phyloP scores from a whole-genome alignment of 2,113 vertebrate genomes.

The Zootoca vivipara region DNA sequence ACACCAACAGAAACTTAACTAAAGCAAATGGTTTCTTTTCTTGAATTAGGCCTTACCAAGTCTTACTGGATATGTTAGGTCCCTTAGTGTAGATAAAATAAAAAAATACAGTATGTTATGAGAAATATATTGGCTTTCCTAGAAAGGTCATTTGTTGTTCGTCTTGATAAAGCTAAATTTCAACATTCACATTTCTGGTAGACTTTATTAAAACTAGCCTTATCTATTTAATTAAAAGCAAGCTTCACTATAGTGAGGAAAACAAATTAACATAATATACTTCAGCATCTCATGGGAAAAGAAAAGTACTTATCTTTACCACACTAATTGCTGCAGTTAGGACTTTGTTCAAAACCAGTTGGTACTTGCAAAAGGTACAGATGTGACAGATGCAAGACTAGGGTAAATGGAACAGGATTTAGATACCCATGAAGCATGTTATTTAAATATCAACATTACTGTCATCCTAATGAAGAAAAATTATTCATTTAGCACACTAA shows the following conservation, averaged over 20 bases:
- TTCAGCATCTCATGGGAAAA: slow-evolving; percentile 38
- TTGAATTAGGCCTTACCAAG: neutral
- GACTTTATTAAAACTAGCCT: slow-evolving; percentile 47
- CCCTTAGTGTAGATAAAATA: neutral
- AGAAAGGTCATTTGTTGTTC: slow-evolving; percentile 15
- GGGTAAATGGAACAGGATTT: slow-evolving; percentile 22
- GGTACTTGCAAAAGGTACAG: slow-evolving; percentile 35
- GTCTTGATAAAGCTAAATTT: slow-evolving; percentile 37
- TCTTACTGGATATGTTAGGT: neutral
- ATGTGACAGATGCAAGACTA: slow-evolving; percentile 40
- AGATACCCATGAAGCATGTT: slow-evolving; percentile 27
- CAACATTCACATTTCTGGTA: slow-evolving; percentile 38
- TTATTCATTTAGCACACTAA: slow-evolving; percentile 45
- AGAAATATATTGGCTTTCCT: slow-evolving; percentile 1
- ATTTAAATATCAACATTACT: slow-evolving; percentile 41
- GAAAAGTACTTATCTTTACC: slow-evolving; percentile 49
- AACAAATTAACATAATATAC: slow-evolving; percentile 50
- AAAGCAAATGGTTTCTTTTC: neutral
- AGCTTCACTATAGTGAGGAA: slow-evolving; percentile 28
- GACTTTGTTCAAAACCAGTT: slow-evolving; percentile 55
- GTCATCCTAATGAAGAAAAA: slow-evolving; percentile 38
- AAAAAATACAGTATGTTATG: neutral
- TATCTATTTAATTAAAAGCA: slow-evolving; percentile 57
- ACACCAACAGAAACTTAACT: neutral
- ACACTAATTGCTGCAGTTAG: slow-evolving; percentile 47